Evolutionary conservation across 2,797 vertebrate species (phyloP), one percentile per base, ranked within the genome.

Genomic region (Salarias fasciatus): DNA sequence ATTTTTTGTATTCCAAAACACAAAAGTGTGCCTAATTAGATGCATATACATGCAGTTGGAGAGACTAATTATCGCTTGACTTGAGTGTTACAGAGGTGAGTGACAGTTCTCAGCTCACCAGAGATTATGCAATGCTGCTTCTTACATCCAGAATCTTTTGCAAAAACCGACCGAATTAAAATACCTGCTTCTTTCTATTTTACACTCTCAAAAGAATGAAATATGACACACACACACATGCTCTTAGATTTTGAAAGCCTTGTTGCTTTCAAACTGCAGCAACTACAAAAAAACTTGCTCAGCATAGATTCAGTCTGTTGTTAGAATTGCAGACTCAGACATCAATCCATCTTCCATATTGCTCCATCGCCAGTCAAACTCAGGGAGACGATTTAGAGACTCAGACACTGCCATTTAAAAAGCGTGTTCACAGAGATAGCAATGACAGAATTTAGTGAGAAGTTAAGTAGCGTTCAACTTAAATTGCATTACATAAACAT

Each of bases 1-100:
- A 73, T 82, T 60, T n/a, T 73, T 55, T 43, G 50, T 63, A 48
- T 28, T 69, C 48, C 51, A 62, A 64, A 64, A 75, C 71, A 78
- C 73, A 53, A 74, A 69, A 72, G 68, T 77, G 61, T 44, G 35
- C 77, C 59, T 85, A 84, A 89, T 86, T 86, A 61, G 68, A 80
- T 46, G 55, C 65, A 69, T 11, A 59, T 53, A 72, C 61, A 64
- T 80, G 63, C 85, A 76, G 71, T 71, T 43, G 52, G 15, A 62
- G 52, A 70, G 67, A 76, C 67, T 88, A 89, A 91, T 86, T 87
- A 75, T 63, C 61, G 60, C 47, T 69, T 69, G 56, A 76, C 18
- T 24, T 71, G 49, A 31, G 59, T 69, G 75, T 76, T 55, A 63
- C 43, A 44, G 63, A 74, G 70, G 83, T 74, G 75, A 79, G 59